A percentile compares a stretch with the other conserved stretches of the same genome.
phyloP scores from a whole-genome alignment of 2,797 vertebrate genomes.

The Pteronotus mesoamericanus region DNA sequence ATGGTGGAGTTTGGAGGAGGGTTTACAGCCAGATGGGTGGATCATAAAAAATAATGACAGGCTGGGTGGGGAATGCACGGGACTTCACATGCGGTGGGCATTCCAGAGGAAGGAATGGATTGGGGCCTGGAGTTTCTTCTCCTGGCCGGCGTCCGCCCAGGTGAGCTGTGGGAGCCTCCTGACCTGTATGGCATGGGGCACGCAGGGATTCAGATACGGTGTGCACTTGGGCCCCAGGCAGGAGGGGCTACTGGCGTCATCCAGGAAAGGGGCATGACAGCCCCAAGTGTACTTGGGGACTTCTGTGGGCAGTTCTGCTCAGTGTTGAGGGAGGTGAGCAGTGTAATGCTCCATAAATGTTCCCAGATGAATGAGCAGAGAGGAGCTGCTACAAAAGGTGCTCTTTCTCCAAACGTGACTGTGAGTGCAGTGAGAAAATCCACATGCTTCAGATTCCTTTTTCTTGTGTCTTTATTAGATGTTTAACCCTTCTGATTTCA shows the following conservation, averaged over 20 bases:
- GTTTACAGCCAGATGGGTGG: background rate
- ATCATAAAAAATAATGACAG: background rate
- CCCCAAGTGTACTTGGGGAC: background rate
- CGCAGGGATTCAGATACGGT: background rate
- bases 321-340: background rate
- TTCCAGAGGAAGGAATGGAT: background rate
- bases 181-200: background rate
- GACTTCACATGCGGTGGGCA: background rate
- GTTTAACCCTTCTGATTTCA: background rate
- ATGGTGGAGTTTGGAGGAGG: background rate
- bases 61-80: background rate
- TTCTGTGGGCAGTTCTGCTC: background rate
- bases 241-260: background rate
- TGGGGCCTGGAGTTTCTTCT: background rate
- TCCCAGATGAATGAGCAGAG: background rate
- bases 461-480: background rate
- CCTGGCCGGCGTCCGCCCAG: background rate
- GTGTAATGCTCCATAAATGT: background rate
- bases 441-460: background rate
- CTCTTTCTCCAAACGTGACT: background rate
- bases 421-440: background rate
- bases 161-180: background rate
- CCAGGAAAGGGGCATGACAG: background rate
- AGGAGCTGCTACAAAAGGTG: background rate
- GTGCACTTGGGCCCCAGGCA: background rate